A percentile compares a stretch with the other conserved stretches of the same genome.
Evolutionary conservation across 2,113 vertebrate species (phyloP).

Genomic region (Pedetes capensis): DNA sequence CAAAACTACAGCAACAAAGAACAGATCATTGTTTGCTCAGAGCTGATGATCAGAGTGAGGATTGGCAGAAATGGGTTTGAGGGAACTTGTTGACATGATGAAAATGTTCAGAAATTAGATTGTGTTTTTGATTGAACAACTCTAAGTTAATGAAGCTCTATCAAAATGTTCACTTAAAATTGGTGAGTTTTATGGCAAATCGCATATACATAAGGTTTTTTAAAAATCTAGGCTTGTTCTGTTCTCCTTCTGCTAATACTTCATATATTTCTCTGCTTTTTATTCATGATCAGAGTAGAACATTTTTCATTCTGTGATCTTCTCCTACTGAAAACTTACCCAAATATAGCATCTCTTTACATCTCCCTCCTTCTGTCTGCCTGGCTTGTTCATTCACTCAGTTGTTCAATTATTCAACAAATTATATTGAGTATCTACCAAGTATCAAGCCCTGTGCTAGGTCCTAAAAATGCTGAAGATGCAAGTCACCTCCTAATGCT

Average conservation of each 20-base stretch:
- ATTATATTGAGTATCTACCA: constrained; percentile 34
- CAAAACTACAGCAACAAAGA: background rate
- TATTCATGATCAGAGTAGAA: constrained; percentile 56
- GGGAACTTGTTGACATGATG: background rate
- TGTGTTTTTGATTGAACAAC: background rate
- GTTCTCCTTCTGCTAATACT: background rate
- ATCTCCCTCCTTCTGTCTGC: constrained; percentile 59
- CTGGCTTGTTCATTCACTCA: constrained; percentile 61
- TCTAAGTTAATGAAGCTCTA: constrained; percentile 27
- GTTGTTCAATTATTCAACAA: constrained; percentile 69
- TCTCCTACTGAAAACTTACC: constrained; percentile 33
- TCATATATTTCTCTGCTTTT: constrained; percentile 38
- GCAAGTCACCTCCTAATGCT: background rate
- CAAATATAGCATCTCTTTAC: constrained; percentile 60
- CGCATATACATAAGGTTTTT: background rate
- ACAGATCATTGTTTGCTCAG: background rate
- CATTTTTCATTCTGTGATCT: constrained; percentile 56
- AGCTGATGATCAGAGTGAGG: background rate
- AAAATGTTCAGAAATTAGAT: background rate
- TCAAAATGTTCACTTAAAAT: background rate
- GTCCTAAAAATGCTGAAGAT: background rate
- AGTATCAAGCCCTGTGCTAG: background rate
- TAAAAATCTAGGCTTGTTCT: background rate
- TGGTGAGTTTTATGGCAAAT: constrained; percentile 14
- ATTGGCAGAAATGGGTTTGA: background rate